These are phyloP conservation scores for Drosophila melanica DNA, from an alignment of 1,140 invertebrate genomes.

Conservation along the genomic window DNA sequence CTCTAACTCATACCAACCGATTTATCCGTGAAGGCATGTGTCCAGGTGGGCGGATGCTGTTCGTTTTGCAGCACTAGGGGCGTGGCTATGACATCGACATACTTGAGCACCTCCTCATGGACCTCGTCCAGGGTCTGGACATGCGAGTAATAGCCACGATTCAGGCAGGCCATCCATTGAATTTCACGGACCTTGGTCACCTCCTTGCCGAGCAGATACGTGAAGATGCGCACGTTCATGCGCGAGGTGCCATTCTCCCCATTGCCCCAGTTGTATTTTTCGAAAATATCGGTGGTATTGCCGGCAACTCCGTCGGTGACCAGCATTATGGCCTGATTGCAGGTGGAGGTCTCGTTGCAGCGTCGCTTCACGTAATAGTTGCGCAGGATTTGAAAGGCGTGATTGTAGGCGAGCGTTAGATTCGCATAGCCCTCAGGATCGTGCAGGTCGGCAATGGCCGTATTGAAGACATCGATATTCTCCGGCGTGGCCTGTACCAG, in stretches of 20 bases:
- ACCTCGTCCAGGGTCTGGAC: slow-evolving; percentile 97
- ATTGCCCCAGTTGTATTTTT: slow-evolving; percentile 92
- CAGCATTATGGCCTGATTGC: slow-evolving; percentile 99
- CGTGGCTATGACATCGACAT: slow-evolving; percentile 94
- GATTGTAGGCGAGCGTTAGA: slow-evolving; percentile 92
- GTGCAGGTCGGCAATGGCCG: slow-evolving; percentile 87
- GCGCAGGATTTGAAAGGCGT: slow-evolving; percentile 93
- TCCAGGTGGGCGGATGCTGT: slow-evolving; percentile 94
- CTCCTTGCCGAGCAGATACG: slow-evolving; percentile 98
- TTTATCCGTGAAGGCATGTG: slow-evolving; percentile 93
- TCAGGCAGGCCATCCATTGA: slow-evolving; percentile 97
- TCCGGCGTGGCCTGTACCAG: slow-evolving; percentile 96
- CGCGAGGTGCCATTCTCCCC: slow-evolving; percentile 85
- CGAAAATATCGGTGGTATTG: slow-evolving; percentile 94
- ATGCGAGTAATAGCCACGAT: slow-evolving; percentile 97
- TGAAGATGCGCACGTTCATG: slow-evolving; percentile 96
- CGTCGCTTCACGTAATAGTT: slow-evolving; percentile 86
- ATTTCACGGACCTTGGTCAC: slow-evolving; percentile 96
- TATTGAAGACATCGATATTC: slow-evolving; percentile 92
- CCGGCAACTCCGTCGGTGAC: slow-evolving; percentile 98
- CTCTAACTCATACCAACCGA: slow-evolving; percentile 85
- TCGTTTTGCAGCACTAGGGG: slow-evolving; percentile 91
- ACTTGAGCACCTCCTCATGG: slow-evolving; percentile 95
- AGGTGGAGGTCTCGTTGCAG: slow-evolving; percentile 87
- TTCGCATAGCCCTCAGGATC: slow-evolving; percentile 93